Evolutionary conservation across 2,113 vertebrate genomes (phyloP).

Genomic region (Prietella phreatophila): DNA sequence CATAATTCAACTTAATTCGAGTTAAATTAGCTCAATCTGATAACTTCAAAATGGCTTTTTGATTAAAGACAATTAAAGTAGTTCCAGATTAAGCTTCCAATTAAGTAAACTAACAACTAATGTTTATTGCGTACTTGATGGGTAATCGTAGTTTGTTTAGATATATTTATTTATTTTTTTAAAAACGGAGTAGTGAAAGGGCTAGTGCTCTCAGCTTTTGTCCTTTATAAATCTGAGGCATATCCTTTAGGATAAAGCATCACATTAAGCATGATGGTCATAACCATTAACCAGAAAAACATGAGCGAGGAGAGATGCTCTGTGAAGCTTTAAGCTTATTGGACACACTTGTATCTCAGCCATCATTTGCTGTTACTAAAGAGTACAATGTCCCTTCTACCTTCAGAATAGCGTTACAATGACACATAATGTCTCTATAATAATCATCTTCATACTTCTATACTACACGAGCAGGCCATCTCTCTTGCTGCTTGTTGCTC

Average conservation of each 20-base stretch:
- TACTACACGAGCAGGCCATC: not conserved
- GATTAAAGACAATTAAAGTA: constrained; percentile 23
- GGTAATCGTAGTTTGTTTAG: not conserved
- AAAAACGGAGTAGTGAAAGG: not conserved
- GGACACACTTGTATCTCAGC: not conserved
- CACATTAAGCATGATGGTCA: not conserved
- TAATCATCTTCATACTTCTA: not conserved
- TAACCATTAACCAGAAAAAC: not conserved
- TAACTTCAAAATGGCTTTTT: constrained; percentile 7
- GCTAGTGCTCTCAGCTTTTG: not conserved
- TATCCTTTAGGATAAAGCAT: not conserved
- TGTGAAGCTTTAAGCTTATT: not conserved
- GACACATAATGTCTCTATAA: not conserved
- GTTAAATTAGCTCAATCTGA: not conserved
- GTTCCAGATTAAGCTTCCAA: constrained; percentile 12
- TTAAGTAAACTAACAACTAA: not conserved
- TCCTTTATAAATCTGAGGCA: not conserved
- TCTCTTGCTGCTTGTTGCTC: constrained; percentile 10
- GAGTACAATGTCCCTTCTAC: not conserved
- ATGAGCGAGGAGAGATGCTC: not conserved
- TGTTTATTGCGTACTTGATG: constrained; percentile 7
- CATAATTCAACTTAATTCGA: constrained; percentile 29
- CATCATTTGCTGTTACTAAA: not conserved
- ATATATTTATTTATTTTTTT: not conserved
- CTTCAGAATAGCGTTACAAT: not conserved